Percentiles rank a stretch among this genome's conserved stretches.
phyloP scores from a whole-genome alignment of 2,113 vertebrate genomes.

The Planiliza haematocheilus region DNA sequence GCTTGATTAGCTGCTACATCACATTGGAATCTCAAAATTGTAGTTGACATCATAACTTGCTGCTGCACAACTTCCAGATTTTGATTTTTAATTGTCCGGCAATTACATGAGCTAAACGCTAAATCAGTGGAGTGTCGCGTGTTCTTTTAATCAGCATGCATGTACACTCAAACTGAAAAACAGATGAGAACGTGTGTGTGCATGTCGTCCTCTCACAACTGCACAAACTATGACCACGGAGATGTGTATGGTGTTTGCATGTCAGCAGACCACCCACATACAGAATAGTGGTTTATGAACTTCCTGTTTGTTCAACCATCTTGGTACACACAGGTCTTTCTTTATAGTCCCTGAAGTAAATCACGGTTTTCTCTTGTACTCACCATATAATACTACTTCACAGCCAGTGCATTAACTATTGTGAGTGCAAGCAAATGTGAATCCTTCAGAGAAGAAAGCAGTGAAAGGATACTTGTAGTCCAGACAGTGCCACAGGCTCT shows the following conservation, averaged over 20 bases:
- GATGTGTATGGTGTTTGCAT: not conserved
- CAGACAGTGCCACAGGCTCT: conserved; percentile 87
- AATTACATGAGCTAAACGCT: too few species aligned
- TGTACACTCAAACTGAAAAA: too few species aligned
- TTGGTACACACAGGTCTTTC: not conserved
- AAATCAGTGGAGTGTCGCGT: too few species aligned
- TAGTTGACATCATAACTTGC: too few species aligned
- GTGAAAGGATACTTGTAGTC: conserved; percentile 91
- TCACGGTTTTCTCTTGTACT: conserved; percentile 10
- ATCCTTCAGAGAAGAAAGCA: conserved; percentile 35
- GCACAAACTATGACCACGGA: not conserved
- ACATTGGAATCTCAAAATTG: too few species aligned
- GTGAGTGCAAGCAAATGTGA: conserved; percentile 37
- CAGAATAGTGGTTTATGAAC: not conserved
- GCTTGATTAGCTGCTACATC: too few species aligned
- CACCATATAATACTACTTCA: conserved; percentile 6
- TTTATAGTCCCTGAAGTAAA: conserved; percentile 32
- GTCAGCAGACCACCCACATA: not conserved
- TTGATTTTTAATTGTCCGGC: too few species aligned
- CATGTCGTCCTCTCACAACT: not conserved
- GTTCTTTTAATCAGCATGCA: too few species aligned
- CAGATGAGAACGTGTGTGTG: not conserved
- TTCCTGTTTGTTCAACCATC: conserved; percentile 17
- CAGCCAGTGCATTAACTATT: conserved; percentile 43
- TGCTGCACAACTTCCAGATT: too few species aligned